These are phyloP conservation scores for Poeciliopsis retropinna DNA, from an alignment of 2,113 vertebrate species.

Conservation along the genomic window DNA sequence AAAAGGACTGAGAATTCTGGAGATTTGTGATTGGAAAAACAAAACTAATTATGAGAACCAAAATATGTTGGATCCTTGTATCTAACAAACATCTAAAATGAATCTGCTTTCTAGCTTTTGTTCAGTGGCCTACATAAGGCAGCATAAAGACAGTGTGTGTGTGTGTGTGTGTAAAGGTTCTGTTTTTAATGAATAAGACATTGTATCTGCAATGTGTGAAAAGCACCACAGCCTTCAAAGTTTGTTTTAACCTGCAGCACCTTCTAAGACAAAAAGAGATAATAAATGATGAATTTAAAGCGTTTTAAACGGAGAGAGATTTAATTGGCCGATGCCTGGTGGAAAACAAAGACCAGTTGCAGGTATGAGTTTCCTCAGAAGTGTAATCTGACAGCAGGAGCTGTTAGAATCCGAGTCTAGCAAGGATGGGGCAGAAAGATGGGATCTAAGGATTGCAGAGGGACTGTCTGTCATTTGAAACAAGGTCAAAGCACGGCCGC, in stretches of 20 bases:
- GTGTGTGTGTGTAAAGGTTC: neutral
- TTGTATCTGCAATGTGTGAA: neutral
- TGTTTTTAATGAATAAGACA: neutral
- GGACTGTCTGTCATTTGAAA: conserved; percentile 47
- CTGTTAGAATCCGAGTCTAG: neutral
- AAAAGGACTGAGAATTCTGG: too few relatives aligned
- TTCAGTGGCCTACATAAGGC: neutral
- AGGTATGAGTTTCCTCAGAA: neutral
- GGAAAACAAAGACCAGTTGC: neutral
- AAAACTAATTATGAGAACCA: too few relatives aligned
- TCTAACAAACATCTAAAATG: too few relatives aligned
- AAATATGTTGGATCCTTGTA: too few relatives aligned
- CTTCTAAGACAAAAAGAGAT: too few relatives aligned
- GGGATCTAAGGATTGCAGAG: conserved; percentile 2
- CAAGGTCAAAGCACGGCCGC: conserved; percentile 62
- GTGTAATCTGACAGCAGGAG: neutral
- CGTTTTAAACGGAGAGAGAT: neutral
- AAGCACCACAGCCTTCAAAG: neutral
- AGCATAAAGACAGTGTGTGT: too few relatives aligned
- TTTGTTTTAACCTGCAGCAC: neutral
- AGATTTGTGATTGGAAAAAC: too few relatives aligned
- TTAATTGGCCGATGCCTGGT: neutral
- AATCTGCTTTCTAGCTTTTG: neutral
- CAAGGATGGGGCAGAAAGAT: neutral
- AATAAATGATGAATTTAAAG: too few relatives aligned